A percentile compares a stretch with the other conserved stretches of the same genome.
These are phyloP conservation scores for Ictalurus furcatus DNA, from an alignment of 2,113 vertebrate genomes.

Conservation along the genomic window DNA sequence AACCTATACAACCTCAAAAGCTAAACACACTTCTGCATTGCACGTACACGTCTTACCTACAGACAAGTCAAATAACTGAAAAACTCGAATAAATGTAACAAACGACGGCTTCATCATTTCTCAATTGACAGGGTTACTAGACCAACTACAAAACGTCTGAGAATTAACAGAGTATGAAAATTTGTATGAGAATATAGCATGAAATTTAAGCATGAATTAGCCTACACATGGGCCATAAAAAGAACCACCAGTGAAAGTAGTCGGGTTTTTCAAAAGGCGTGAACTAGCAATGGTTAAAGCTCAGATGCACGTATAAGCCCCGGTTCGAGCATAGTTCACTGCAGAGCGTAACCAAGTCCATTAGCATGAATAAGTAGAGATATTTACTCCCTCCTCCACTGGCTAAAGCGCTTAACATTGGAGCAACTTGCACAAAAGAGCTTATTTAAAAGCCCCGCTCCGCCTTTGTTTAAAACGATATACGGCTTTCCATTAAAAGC, in stretches of 20 bases:
- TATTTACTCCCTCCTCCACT: conserved; percentile 43
- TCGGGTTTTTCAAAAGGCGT: background rate
- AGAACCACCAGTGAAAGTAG: background rate
- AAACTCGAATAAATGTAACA: background rate
- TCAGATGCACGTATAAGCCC: background rate
- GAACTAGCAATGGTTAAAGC: background rate
- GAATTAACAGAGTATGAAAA: background rate
- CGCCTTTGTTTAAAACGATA: conserved; percentile 67
- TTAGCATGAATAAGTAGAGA: conserved; percentile 44
- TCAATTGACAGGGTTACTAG: background rate
- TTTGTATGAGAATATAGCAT: no score
- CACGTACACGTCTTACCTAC: background rate
- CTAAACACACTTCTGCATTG: background rate
- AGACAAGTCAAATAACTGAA: background rate
- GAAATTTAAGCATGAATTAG: background rate
- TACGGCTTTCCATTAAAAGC: conserved; percentile 57
- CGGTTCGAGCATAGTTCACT: background rate
- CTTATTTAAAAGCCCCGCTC: conserved; percentile 70
- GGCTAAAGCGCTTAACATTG: conserved; percentile 46
- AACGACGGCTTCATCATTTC: background rate
- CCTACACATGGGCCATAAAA: background rate
- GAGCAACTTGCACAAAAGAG: conserved; percentile 46
- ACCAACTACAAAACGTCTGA: background rate
- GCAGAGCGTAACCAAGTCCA: conserved; percentile 46
- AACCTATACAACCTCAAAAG: background rate